Percentiles rank a stretch among this genome's conserved stretches.
phyloP scores from a whole-genome alignment of 2,888 invertebrate genomes.

The Apoda limacodes region DNA sequence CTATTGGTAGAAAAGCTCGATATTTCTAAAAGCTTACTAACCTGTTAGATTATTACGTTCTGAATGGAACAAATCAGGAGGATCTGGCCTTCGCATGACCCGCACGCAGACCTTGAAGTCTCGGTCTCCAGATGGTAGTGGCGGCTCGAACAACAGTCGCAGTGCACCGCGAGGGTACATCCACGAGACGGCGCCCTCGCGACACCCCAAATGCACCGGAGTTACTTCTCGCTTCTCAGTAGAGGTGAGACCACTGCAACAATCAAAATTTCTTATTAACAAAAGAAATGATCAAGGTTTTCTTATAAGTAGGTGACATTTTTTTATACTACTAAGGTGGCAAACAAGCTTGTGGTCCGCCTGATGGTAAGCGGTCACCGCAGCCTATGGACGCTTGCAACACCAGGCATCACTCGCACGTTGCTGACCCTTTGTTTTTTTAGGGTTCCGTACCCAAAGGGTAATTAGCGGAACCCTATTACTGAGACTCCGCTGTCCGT shows the following conservation, averaged over 20 bases:
- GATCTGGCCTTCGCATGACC: slow-evolving; percentile 63
- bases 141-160: slow-evolving; percentile 73
- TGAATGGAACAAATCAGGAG: slow-evolving; percentile 67
- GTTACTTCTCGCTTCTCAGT: slow-evolving; percentile 74
- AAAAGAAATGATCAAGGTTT: too few species aligned
- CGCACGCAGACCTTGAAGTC: slow-evolving; percentile 80
- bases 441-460: too few species aligned
- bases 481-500: too few species aligned
- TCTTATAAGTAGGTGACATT: too few species aligned
- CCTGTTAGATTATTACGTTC: slow-evolving; percentile 45
- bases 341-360: too few species aligned
- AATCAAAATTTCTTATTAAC: slow-evolving; percentile 21
- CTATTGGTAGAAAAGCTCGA: too few species aligned
- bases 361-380: too few species aligned
- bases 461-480: too few species aligned
- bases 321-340: too few species aligned
- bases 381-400: too few species aligned
- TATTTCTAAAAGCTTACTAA: slow-evolving; percentile 19
- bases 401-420: too few species aligned
- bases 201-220: slow-evolving; percentile 81
- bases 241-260: slow-evolving; percentile 69
- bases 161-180: slow-evolving; percentile 80
- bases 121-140: slow-evolving; percentile 66
- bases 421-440: too few species aligned
- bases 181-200: slow-evolving; percentile 80